Percentiles rank a stretch among this genome's conserved stretches.
These are phyloP conservation scores for Trogon melanurus DNA, from an alignment of 2,113 vertebrate species.

Conservation along the genomic window DNA sequence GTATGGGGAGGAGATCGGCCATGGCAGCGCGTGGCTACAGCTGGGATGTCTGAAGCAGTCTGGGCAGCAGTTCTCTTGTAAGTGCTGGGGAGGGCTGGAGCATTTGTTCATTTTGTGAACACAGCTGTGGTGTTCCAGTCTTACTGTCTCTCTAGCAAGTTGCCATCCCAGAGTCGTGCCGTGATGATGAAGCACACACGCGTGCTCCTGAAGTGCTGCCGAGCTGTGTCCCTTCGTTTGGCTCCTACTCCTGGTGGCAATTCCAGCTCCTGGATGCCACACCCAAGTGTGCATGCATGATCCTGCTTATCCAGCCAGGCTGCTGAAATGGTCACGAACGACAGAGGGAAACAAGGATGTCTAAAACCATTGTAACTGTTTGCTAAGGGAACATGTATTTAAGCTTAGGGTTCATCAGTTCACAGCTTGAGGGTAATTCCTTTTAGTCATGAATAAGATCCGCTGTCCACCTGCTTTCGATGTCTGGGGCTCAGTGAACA, in stretches of 20 bases:
- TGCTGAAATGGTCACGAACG: neutral
- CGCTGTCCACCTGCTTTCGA: neutral
- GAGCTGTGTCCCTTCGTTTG: neutral
- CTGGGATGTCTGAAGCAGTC: neutral
- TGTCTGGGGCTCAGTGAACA: neutral
- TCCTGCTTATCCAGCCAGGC: neutral
- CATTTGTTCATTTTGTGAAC: neutral
- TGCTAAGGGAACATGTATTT: neutral
- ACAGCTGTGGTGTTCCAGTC: fast-evolving
- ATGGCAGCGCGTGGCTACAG: fast-evolving
- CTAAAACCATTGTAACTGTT: neutral
- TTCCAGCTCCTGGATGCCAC: neutral
- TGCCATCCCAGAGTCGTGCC: neutral
- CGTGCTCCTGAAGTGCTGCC: neutral
- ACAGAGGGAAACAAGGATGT: neutral
- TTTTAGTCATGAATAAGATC: neutral
- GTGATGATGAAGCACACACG: fast-evolving
- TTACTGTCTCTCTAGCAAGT: neutral
- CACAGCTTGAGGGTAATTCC: neutral
- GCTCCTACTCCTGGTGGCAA: neutral
- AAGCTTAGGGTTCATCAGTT: neutral
- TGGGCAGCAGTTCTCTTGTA: neutral
- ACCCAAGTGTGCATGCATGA: fast-evolving
- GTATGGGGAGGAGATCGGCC: neutral
- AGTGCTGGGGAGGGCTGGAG: neutral